These are phyloP conservation scores for Hemiscyllium ocellatum DNA, from an alignment of 2,113 vertebrate genomes.

Conservation along the genomic window DNA sequence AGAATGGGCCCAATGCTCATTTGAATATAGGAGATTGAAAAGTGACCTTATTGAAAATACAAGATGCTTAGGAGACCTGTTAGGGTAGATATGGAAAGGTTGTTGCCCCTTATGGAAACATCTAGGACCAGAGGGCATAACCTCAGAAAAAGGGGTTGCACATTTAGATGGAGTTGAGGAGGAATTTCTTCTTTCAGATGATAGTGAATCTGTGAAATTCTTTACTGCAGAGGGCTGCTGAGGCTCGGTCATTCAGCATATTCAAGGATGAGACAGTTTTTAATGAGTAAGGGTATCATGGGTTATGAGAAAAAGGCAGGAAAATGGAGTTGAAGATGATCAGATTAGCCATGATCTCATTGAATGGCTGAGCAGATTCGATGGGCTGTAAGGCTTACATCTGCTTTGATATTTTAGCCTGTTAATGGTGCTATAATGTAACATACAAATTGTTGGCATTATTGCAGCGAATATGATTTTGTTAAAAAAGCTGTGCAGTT, in stretches of 20 bases:
- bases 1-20: too few relatives aligned
- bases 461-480: background rate
- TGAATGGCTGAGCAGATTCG: background rate
- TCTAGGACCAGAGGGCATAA: background rate
- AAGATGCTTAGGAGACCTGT: too few relatives aligned
- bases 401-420: background rate
- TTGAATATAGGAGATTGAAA: too few relatives aligned
- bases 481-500: background rate
- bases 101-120: too few relatives aligned
- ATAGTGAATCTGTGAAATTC: background rate
- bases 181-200: background rate
- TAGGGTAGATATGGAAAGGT: too few relatives aligned
- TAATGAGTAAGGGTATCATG: background rate
- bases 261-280: too few relatives aligned
- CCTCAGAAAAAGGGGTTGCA: background rate
- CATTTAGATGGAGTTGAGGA: background rate
- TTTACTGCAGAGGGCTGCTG: background rate
- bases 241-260: too few relatives aligned
- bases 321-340: background rate
- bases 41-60: too few relatives aligned
- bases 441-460: background rate
- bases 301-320: background rate
- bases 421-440: background rate
- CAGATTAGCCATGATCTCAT: background rate
- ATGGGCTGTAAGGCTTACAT: background rate